Evolutionary conservation across 2,113 vertebrate species (phyloP).

Genomic region (Coryphaenoides rupestris): DNA sequence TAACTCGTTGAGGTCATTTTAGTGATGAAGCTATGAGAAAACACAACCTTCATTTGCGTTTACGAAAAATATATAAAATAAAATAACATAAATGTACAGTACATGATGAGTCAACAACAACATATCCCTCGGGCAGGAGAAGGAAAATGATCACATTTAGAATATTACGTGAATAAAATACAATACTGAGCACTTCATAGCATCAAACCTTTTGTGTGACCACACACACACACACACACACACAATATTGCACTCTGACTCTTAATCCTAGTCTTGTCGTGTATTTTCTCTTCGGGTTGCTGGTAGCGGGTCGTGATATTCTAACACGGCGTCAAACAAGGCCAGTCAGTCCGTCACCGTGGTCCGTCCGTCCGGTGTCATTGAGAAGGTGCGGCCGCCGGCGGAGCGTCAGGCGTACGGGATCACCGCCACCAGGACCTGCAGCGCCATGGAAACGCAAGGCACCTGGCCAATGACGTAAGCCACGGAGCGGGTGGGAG

Average conservation of each 20-base stretch:
- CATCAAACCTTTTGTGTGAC: not conserved
- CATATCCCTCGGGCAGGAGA: not conserved
- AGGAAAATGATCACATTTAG: conserved; percentile 33
- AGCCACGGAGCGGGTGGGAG: conserved; percentile 83
- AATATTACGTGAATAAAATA: not conserved
- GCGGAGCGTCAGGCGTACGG: conserved; percentile 60
- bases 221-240: conserved; percentile 4
- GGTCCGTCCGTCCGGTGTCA: not conserved
- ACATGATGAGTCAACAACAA: conserved; percentile 16
- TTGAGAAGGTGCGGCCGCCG: not conserved
- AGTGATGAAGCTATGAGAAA: conserved; percentile 4
- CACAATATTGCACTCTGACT: conserved; percentile 39
- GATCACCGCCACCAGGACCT: conserved; percentile 76
- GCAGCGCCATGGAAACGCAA: conserved; percentile 89
- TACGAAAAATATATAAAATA: not conserved
- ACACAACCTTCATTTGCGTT: conserved; percentile 52
- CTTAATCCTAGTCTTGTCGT: conserved; percentile 13
- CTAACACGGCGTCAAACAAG: not conserved
- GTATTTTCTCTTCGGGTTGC: not conserved
- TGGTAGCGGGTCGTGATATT: too few species aligned
- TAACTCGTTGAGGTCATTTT: not conserved
- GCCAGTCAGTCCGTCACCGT: too few species aligned
- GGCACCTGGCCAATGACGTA: conserved; percentile 86
- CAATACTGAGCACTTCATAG: conserved; percentile 36
- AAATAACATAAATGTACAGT: conserved; percentile 28